phyloP scores from a whole-genome alignment of 2,888 invertebrate species.

The Parthenolecanium corni region DNA sequence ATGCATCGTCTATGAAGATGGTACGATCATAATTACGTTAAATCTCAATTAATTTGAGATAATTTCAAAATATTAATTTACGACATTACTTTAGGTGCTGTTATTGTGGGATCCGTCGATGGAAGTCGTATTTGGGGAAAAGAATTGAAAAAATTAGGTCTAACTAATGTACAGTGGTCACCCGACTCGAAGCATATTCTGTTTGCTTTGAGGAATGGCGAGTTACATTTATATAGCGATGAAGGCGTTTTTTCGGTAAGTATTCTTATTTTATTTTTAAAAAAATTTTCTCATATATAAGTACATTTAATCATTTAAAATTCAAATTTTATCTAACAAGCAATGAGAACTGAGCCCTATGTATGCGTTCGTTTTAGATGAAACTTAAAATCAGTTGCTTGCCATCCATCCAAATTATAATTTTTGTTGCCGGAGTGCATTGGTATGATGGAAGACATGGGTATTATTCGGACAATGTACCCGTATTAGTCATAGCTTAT shows the following conservation, averaged over 20 bases:
- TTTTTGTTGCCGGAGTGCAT: constrained; percentile 52
- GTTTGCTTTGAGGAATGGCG: constrained; percentile 81
- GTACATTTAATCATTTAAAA: no score
- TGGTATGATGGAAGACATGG: constrained; percentile 78
- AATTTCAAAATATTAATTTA: not conserved
- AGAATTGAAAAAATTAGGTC: constrained; percentile 73
- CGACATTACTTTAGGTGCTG: constrained; percentile 51
- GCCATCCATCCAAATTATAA: constrained; percentile 33
- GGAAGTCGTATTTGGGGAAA: constrained; percentile 98
- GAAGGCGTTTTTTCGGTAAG: constrained; percentile 57
- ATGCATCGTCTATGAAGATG: constrained; percentile 98
- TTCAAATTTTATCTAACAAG: no score
- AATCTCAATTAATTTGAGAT: not conserved
- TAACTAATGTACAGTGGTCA: constrained; percentile 89
- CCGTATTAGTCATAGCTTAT: constrained; percentile 76
- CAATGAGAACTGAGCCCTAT: no score
- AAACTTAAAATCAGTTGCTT: constrained; percentile 55
- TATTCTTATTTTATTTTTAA: constrained; percentile 1
- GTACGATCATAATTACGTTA: constrained; percentile 40
- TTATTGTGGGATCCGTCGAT: constrained; percentile 92
- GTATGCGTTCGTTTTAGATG: constrained; percentile 50
- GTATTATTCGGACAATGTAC: constrained; percentile 52
- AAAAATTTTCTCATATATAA: no score
- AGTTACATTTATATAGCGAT: constrained; percentile 89
- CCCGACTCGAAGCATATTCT: constrained; percentile 82